Percentiles rank a stretch among this genome's conserved stretches.
Conservation (phyloP, 1,140 invertebrate genomes). For the Halictus rubicundus region DNA sequence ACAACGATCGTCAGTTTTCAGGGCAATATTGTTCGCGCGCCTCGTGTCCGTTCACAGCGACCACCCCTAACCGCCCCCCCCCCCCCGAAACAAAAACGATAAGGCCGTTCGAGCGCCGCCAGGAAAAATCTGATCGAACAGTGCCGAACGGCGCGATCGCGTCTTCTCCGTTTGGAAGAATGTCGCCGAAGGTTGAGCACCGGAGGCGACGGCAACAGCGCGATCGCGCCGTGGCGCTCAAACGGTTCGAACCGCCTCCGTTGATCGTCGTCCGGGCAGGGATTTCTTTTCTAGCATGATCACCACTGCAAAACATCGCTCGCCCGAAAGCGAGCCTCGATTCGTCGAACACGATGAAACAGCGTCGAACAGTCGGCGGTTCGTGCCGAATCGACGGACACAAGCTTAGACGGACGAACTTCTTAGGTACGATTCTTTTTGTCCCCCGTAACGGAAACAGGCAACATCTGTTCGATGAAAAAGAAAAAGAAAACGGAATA, state of each 20-base stretch:
- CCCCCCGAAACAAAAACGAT: too few species aligned
- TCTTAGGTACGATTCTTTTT: slow-evolving; percentile 4
- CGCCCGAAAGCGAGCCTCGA: not conserved
- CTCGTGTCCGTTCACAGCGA: not conserved
- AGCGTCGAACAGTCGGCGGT: slow-evolving; percentile 2
- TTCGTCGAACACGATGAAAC: slow-evolving; percentile 12
- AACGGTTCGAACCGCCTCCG: not conserved
- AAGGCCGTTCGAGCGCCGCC: too few species aligned
- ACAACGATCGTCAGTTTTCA: slow-evolving; percentile 43
- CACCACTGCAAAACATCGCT: not conserved
- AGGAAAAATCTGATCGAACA: too few species aligned
- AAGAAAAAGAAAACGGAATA: not conserved
- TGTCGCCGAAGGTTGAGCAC: too few species aligned
- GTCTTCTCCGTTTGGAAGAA: too few species aligned
- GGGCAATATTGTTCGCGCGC: slow-evolving; percentile 21
- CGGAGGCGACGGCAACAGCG: too few species aligned
- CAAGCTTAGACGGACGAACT: slow-evolving; percentile 5
- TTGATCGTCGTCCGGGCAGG: slow-evolving; percentile 24
- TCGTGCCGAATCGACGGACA: slow-evolving; percentile 45
- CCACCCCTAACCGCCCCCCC: too few species aligned
- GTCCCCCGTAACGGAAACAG: not conserved
- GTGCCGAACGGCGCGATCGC: too few species aligned
- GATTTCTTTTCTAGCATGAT: slow-evolving; percentile 9
- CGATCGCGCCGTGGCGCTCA: too few species aligned
- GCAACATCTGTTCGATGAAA: not conserved